Percentiles rank a stretch among this genome's conserved stretches.
Conservation (phyloP, 2,888 invertebrate species). For the Noctuana brunneofusca region DNA sequence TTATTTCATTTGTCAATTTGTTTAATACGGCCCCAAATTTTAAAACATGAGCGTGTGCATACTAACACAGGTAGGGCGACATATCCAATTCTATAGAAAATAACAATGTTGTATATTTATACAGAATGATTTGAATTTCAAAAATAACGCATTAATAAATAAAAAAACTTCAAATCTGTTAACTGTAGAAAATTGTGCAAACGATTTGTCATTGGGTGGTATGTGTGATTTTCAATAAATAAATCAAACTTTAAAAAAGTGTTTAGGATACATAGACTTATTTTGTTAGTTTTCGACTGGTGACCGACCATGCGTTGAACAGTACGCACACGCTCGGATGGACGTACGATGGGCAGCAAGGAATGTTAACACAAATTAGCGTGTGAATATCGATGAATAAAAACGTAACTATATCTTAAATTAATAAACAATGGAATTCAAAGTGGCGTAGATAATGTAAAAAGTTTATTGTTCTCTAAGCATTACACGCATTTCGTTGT, state of each 20-base stretch:
- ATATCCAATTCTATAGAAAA: background rate
- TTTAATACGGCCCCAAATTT: background rate
- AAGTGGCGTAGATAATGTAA: background rate
- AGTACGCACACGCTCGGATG: slow-evolving; percentile 20
- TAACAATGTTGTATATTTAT: background rate
- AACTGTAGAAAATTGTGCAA: too few species aligned
- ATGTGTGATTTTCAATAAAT: background rate
- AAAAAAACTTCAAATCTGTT: too few species aligned
- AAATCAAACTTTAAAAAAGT: background rate
- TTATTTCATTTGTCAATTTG: background rate
- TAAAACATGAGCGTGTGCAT: slow-evolving; percentile 12
- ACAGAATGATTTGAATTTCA: background rate
- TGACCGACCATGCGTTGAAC: slow-evolving; percentile 15
- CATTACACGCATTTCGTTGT: too few species aligned
- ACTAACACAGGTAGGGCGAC: slow-evolving; percentile 8
- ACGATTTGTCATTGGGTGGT: background rate
- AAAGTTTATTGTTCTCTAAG: background rate
- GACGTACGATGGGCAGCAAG: slow-evolving; percentile 1
- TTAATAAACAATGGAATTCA: background rate
- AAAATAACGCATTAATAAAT: background rate
- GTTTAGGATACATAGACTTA: background rate
- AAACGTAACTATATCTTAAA: background rate
- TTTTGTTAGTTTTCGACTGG: background rate
- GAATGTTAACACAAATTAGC: slow-evolving; percentile 19
- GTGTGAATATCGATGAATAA: background rate